A percentile compares a stretch with the other conserved stretches of the same genome.
Conservation (phyloP, 2,888 invertebrate species). For the Plebejus anna region DNA sequence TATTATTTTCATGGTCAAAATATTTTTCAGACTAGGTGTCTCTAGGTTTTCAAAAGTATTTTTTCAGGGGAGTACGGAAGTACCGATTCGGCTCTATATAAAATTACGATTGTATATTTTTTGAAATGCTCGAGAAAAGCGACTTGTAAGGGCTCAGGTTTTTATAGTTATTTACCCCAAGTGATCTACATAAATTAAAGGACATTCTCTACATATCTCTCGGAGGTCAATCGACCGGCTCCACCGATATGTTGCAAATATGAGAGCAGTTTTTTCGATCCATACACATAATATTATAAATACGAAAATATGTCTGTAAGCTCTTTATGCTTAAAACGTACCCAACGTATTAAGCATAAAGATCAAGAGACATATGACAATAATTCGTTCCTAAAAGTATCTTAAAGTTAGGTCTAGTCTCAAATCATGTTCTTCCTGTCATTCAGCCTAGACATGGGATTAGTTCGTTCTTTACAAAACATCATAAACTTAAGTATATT, state of each 20-base stretch:
- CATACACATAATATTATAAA: background rate
- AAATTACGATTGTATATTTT: background rate
- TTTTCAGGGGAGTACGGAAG: background rate
- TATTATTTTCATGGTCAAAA: background rate
- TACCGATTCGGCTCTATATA: background rate
- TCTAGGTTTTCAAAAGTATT: too few relatives aligned
- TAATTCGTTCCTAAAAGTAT: background rate
- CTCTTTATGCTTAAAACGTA: too few relatives aligned
- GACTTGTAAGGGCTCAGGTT: background rate
- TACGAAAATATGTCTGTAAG: background rate
- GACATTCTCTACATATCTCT: conserved; percentile 24
- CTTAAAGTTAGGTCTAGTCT: background rate
- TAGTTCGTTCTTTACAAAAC: background rate
- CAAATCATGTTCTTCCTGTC: background rate
- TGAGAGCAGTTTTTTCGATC: background rate
- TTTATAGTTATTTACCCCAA: background rate
- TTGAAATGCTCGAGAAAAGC: background rate
- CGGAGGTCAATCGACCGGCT: conserved; percentile 20
- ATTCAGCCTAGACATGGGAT: too few relatives aligned
- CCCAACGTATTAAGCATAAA: too few relatives aligned
- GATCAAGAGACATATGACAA: background rate
- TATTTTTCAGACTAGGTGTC: background rate
- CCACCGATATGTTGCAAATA: conserved; percentile 15
- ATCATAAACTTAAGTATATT: background rate
- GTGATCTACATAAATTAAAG: conserved; percentile 7